Evolutionary conservation across 37 sponge, comb jelly and placozoan genomes (phyloP), one percentile per base, ranked within the genome.

Genomic region (Mnemiopsis leidyi): DNA sequence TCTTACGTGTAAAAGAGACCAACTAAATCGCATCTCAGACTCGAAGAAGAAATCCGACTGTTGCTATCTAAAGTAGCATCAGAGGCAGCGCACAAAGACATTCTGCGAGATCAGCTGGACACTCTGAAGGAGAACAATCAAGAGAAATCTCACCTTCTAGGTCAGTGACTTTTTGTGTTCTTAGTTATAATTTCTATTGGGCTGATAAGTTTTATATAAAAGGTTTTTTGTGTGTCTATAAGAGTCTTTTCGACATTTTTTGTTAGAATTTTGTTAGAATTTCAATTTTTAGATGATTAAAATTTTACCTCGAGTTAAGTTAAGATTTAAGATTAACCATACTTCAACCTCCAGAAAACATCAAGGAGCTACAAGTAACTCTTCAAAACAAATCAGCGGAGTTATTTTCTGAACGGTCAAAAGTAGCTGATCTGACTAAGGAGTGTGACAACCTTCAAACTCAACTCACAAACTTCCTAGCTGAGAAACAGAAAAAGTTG

Each of bases 81-180:
- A 20, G 82, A 79, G 29, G 82, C 82, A 23, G 82, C 82, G 0
- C 82, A 79, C 36, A 79, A 79, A 31, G 82, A 79, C 36, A 79
- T 79, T 3, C 36, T 79, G 34, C 35, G 82, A 33, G 82, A 79
- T 31, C 82, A 79, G 21, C 82, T 79, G 1, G 82, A 79, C 34
- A 35, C 35, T 36, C 82, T 79, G 2, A 79, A 79, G 36, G 82
- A 79, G 36, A 79, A 79, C 36, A 79, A 79, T 23, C 82, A 79
- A 36, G 82, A 79, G 37, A 79, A 79, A 35, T 79, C 7, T 36
- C 82, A 79, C 29, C 82, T 79, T 2, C 82, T 79, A 13, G 82
- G 82, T 79, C 3, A n/a, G n/a, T n/a, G n/a, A n/a, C n/a, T n/a
- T n/a, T n/a, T n/a, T n/a, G n/a, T n/a, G n/a, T n/a, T n/a, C n/a